phyloP scores from a whole-genome alignment of 2,888 invertebrate genomes.

The Microchrysa polita region DNA sequence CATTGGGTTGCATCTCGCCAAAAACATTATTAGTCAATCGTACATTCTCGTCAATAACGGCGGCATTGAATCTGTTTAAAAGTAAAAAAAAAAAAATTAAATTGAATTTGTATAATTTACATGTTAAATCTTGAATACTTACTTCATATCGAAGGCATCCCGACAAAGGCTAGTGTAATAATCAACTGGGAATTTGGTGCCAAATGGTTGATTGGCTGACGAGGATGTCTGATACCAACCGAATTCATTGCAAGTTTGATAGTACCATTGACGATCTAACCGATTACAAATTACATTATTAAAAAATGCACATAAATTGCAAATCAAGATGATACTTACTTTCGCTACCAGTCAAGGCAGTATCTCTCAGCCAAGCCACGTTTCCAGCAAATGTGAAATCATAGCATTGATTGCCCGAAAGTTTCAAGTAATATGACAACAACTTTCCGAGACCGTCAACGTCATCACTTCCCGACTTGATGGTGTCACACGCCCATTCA shows the following conservation, averaged over 20 bases:
- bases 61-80: slow-evolving; percentile 4
- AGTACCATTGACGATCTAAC: slow-evolving; percentile 70
- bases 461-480: slow-evolving; percentile 53
- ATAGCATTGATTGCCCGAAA: slow-evolving; percentile 51
- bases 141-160: slow-evolving; percentile 56
- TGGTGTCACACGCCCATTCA: neutral
- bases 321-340: neutral
- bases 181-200: slow-evolving; percentile 64
- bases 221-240: slow-evolving; percentile 79
- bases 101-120: no score
- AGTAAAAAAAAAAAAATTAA: slow-evolving; percentile 55
- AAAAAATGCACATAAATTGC: no score
- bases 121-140: no score
- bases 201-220: slow-evolving; percentile 69
- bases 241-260: slow-evolving; percentile 82
- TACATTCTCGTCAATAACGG: slow-evolving; percentile 4
- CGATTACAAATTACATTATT: no score
- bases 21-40: slow-evolving; percentile 61
- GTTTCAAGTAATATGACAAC: slow-evolving; percentile 49
- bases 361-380: neutral
- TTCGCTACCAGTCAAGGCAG: neutral
- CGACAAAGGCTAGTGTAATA: slow-evolving; percentile 61
- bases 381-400: slow-evolving; percentile 54
- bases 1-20: slow-evolving; percentile 61
- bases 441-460: slow-evolving; percentile 56